Percentiles rank a stretch among this genome's conserved stretches.
phyloP scores from a whole-genome alignment of 2,113 vertebrate genomes.

The Limnothrissa miodon region DNA sequence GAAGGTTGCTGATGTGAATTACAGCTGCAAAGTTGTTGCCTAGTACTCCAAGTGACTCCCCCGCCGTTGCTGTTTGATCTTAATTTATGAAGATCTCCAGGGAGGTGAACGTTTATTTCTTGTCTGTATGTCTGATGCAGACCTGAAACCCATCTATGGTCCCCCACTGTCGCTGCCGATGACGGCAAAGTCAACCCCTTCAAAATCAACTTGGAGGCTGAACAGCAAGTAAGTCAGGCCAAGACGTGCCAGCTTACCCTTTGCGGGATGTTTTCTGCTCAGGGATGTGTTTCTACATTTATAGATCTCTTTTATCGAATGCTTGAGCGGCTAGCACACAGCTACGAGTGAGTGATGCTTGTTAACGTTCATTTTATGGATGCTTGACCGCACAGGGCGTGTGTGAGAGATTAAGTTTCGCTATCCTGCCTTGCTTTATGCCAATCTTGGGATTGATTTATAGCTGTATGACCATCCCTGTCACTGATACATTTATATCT shows the following conservation, averaged over 20 bases:
- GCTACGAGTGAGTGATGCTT: background rate
- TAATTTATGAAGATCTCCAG: slow-evolving; percentile 1
- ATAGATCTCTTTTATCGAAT: background rate
- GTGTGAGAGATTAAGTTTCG: background rate
- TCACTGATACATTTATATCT: slow-evolving; percentile 8
- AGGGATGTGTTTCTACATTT: background rate
- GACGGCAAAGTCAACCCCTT: slow-evolving; percentile 81
- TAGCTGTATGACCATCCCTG: background rate
- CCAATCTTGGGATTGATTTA: slow-evolving; percentile 12
- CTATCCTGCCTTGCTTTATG: background rate
- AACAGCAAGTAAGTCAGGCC: slow-evolving; percentile 78
- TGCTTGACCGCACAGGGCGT: slow-evolving; percentile 21
- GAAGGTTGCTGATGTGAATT: slow-evolving; percentile 26
- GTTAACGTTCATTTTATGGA: slow-evolving; percentile 14
- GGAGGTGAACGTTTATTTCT: background rate
- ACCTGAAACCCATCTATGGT: slow-evolving; percentile 81
- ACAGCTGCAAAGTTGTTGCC: slow-evolving; percentile 5
- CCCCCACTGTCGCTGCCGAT: slow-evolving; percentile 77
- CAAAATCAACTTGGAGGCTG: slow-evolving; percentile 84
- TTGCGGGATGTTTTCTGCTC: background rate
- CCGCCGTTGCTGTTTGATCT: slow-evolving; percentile 28
- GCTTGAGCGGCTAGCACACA: background rate
- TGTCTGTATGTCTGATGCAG: slow-evolving; percentile 57
- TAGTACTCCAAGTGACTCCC: slow-evolving; percentile 10
- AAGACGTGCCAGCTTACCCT: background rate